phyloP scores from a whole-genome alignment of 2,797 vertebrate species.

The Tarsius wallacei region DNA sequence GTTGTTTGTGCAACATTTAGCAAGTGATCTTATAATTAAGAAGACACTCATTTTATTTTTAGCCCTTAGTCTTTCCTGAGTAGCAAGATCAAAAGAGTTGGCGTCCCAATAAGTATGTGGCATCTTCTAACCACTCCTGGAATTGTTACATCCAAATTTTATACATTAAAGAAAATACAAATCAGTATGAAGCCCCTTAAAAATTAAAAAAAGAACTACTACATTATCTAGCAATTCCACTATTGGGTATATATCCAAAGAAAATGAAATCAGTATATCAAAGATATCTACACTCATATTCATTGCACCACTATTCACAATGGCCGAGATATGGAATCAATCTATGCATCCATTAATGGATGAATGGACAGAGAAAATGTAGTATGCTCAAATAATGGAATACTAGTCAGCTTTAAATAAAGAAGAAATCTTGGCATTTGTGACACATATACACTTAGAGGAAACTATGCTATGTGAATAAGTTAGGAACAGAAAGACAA shows the following conservation, averaged over 20 bases:
- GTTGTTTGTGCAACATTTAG: not conserved
- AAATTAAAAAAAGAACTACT: not conserved
- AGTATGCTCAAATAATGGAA: no score
- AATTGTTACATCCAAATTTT: not conserved
- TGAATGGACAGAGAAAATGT: no score
- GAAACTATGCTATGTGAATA: not conserved
- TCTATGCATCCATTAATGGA: no score
- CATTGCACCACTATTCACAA: no score
- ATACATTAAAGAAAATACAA: not conserved
- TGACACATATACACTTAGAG: not conserved
- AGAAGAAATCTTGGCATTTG: no score
- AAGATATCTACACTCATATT: no score
- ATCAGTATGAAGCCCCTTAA: not conserved
- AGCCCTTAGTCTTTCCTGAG: not conserved
- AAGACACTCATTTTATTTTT: not conserved
- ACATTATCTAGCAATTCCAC: no score
- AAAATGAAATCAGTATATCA: no score
- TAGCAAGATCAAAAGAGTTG: not conserved
- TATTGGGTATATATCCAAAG: no score
- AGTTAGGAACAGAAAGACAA: not conserved
- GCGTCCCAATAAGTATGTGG: not conserved
- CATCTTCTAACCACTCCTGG: not conserved
- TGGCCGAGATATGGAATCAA: no score
- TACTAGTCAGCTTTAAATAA: no score
- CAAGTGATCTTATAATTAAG: not conserved